Evolutionary conservation across 2,888 invertebrate genomes (phyloP), one percentile per base, ranked within the genome.

Genomic region (Agrenia bidenticulata): DNA sequence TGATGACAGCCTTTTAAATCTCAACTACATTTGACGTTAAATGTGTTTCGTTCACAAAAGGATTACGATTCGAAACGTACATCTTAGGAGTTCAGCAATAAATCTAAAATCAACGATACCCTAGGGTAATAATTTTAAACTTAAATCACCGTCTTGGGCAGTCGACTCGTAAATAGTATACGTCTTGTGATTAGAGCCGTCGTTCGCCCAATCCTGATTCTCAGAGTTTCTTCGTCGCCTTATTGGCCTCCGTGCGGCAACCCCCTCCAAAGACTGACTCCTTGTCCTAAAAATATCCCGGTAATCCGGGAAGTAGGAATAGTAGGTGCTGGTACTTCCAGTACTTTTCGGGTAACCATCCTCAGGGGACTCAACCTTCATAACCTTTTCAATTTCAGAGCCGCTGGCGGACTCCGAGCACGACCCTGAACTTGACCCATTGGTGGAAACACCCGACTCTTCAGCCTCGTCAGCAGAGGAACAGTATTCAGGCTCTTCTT

Each of bases 121-220:
- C n/a, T n/a, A n/a, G n/a, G n/a, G n/a, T n/a, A n/a, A n/a, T n/a
- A n/a, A n/a, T n/a, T n/a, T n/a, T n/a, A n/a, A n/a, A n/a, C n/a
- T n/a, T n/a, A 32, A 32, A 32, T 61, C 45, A 70, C 73, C 70
- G 61, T 74, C 72, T 58, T 67, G 70, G 58, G 73, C 68, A 58
- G 73, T 73, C 5, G 72, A 62, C 56, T 75, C 69, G 57, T 75
- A 73, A 21, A 73, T 75, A 13, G 75, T 73, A 62, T 74, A 72
- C 4, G 72, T 66, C 21, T 69, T 63, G 32, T 32, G 32, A 32
- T 32, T 32, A 32, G 66, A 64, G 19, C 49, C 11, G 21, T 49
- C 54, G 26, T 59, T 60, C 1, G 42, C 51, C 7, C 65, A 60
- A 9, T 69, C 69, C 23, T 66, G 61, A 57, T 64, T 72, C 59